Percentiles rank a stretch among this genome's conserved stretches.
These are phyloP conservation scores for Campylomormyrus tamandua DNA, from an alignment of 2,113 vertebrate species.

Conservation along the genomic window DNA sequence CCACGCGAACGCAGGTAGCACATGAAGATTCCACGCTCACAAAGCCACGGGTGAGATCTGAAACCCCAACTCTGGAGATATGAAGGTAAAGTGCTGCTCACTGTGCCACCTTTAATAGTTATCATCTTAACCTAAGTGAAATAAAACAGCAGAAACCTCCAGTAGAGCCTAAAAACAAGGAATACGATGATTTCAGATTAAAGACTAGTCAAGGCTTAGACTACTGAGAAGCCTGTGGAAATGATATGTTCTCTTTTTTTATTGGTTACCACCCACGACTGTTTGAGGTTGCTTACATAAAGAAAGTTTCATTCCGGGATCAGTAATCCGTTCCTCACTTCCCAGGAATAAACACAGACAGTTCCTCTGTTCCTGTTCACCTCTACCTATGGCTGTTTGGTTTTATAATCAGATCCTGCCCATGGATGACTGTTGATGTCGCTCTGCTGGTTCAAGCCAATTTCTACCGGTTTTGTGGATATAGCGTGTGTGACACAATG, in stretches of 20 bases:
- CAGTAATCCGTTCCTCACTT: not conserved
- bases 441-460: conserved; percentile 39
- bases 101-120: not conserved
- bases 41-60: not conserved
- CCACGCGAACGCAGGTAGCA: not conserved
- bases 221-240: not conserved
- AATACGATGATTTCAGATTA: not conserved
- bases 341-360: not conserved
- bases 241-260: conserved; percentile 2
- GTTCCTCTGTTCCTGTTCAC: conserved; percentile 12
- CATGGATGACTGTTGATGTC: conserved; percentile 38
- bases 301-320: not conserved
- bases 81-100: not conserved
- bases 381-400: conserved; percentile 26
- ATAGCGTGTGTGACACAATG: not conserved
- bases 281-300: not conserved
- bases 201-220: not conserved
- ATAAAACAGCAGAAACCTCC: not conserved
- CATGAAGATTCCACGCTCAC: not conserved
- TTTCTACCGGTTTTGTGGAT: conserved; percentile 14
- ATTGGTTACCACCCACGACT: not conserved
- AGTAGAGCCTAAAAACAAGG: not conserved
- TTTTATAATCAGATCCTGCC: conserved; percentile 32
- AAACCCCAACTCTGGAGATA: not conserved
- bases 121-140: not conserved